phyloP scores from a whole-genome alignment of 2,113 vertebrate genomes.

The Neomonachus schauinslandi region DNA sequence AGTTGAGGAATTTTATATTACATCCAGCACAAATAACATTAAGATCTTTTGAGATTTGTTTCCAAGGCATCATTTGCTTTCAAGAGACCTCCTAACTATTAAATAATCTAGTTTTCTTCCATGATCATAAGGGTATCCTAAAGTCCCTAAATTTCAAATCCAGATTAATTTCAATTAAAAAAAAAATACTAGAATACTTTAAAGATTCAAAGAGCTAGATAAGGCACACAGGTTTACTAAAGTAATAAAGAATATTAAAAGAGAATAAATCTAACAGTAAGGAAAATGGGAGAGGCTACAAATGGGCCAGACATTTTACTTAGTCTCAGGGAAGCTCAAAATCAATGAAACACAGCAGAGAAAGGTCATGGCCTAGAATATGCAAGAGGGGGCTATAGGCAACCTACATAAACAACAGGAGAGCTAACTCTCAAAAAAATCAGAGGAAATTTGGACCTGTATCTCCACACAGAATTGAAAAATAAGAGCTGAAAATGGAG shows the following conservation, averaged over 20 bases:
- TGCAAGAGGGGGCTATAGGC: not conserved
- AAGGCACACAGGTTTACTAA: not conserved
- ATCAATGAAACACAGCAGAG: conserved; percentile 39
- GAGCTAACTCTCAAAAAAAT: not conserved
- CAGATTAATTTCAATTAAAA: conserved; percentile 42
- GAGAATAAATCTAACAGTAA: not conserved
- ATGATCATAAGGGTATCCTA: not conserved
- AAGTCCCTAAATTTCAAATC: conserved; percentile 28
- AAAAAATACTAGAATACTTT: conserved; percentile 10
- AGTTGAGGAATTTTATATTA: not conserved
- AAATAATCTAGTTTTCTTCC: not conserved
- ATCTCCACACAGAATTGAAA: conserved; percentile 33
- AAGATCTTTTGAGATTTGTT: conserved; percentile 2
- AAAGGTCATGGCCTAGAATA: not conserved
- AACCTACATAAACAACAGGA: conserved; percentile 29
- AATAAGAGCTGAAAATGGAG: not conserved
- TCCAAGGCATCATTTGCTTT: conserved; percentile 4
- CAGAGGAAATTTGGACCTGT: not conserved
- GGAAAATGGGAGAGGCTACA: conserved; percentile 12
- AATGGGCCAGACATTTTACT: conserved; percentile 22
- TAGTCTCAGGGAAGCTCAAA: conserved; percentile 30
- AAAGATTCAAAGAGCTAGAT: conserved; percentile 33
- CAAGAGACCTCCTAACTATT: not conserved
- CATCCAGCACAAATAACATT: not conserved
- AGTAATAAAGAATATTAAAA: conserved; percentile 20